Conservation (phyloP, 2,113 vertebrate species). For the Lipophrys pholis region DNA sequence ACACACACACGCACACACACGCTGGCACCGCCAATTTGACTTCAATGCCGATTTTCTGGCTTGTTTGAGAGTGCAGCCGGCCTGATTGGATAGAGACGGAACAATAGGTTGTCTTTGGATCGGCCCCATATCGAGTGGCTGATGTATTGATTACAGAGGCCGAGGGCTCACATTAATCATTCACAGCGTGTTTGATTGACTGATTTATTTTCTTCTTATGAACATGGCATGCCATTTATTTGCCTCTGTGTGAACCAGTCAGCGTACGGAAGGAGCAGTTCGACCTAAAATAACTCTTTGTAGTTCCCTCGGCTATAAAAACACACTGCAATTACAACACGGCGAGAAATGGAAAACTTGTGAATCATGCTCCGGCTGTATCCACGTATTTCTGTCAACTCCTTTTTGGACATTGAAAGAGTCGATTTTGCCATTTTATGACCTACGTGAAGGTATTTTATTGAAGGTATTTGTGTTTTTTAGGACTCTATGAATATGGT, state of each 20-base stretch:
- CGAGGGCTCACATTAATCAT: slow-evolving; percentile 58
- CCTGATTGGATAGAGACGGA: slow-evolving; percentile 49
- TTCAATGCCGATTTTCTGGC: slow-evolving; percentile 58
- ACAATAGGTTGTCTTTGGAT: slow-evolving; percentile 57
- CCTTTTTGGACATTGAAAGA: no score
- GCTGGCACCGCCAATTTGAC: slow-evolving; percentile 44
- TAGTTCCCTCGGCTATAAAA: background rate
- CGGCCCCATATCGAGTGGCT: slow-evolving; percentile 57
- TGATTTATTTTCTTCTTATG: slow-evolving; percentile 52
- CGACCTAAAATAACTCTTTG: background rate
- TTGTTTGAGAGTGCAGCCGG: slow-evolving; percentile 61
- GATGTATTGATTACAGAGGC: slow-evolving; percentile 69
- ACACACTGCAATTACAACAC: background rate
- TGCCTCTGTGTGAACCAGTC: slow-evolving; percentile 23
- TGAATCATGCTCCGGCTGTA: no score
- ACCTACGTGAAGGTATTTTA: background rate
- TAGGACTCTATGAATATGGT: slow-evolving; percentile 94
- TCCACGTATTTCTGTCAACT: no score
- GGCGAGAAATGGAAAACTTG: no score
- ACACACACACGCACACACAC: slow-evolving; percentile 24
- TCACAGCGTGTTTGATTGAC: slow-evolving; percentile 64
- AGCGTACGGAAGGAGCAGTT: slow-evolving; percentile 18
- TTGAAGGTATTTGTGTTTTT: slow-evolving; percentile 13
- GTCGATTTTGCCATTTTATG: no score
- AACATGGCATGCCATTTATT: slow-evolving; percentile 39